A percentile compares a stretch with the other conserved stretches of the same genome.
Evolutionary conservation across 2,888 invertebrate genomes (phyloP).

Genomic region (Pseudococcus longispinus): DNA sequence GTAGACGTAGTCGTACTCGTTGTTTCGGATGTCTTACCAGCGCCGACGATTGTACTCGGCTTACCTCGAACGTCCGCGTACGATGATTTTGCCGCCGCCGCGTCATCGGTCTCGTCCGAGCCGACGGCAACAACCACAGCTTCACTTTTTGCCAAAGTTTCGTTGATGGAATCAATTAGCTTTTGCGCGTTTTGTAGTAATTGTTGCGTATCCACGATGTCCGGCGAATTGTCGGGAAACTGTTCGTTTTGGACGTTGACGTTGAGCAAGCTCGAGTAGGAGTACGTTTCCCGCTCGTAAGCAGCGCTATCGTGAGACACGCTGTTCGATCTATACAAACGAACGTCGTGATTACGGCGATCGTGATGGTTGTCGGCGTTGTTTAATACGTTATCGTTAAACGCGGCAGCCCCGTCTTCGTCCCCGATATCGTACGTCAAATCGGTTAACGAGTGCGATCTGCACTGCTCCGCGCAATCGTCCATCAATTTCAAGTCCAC

Average conservation of each 20-base stretch:
- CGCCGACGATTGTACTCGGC: background rate
- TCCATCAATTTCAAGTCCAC: slow-evolving; percentile 47
- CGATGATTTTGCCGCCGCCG: background rate
- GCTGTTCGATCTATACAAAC: background rate
- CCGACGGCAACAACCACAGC: slow-evolving; percentile 57
- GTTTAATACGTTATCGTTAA: too few species aligned
- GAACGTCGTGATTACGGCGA: background rate
- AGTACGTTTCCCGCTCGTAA: background rate
- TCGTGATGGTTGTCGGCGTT: background rate
- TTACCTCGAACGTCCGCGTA: background rate
- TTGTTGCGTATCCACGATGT: slow-evolving; percentile 61
- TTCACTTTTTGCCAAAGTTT: slow-evolving; percentile 64
- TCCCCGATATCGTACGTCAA: slow-evolving; percentile 13
- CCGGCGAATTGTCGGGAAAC: background rate
- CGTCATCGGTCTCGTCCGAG: background rate
- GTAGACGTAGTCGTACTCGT: background rate
- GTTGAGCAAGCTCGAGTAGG: background rate
- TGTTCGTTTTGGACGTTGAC: slow-evolving; percentile 32
- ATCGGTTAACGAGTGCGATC: slow-evolving; percentile 52
- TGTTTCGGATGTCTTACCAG: background rate
- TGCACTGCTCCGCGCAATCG: background rate
- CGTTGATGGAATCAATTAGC: slow-evolving; percentile 64
- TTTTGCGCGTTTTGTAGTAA: slow-evolving; percentile 64
- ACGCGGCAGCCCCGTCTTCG: background rate
- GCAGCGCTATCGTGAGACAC: slow-evolving; percentile 44